Evolutionary conservation across 2,113 vertebrate genomes (phyloP), one percentile per base, ranked within the genome.

Genomic region (Aleadryas rufinucha): DNA sequence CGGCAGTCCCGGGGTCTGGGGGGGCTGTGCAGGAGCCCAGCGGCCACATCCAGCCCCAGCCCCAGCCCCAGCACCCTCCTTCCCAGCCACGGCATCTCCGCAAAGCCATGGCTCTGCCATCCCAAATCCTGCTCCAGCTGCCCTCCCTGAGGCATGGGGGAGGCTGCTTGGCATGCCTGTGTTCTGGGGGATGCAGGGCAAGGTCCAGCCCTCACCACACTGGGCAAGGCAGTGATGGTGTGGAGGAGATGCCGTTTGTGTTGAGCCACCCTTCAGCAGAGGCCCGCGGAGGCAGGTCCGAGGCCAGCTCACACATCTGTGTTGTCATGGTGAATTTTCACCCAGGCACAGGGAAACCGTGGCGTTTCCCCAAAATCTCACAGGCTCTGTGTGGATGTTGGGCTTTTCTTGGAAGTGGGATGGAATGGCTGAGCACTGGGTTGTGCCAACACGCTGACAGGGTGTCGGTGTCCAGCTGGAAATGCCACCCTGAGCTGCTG

Each of bases 281-380:
- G 90, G 71, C 68, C 86, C 26, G 7, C 1, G 45, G 94, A 94
- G 77, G 95, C 90, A 93, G 94, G 92, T 84, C 92, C 6, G 11
- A 61, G 94, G 90, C 90, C 85, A 79, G 85, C 83, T 97, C 88
- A 53, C 28, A 84, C 92, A 96, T 94, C 90, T 16, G 7, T 86
- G 96, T 97, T 97, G 96, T 97, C 96, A 97, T 97, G 96, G 96
- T 93, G 95, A 96, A 97, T 97, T 94, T 59, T 86, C 92, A 95
- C 88, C 86, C 94, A 95, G 69, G 80, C 96, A 28, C 60, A 84
- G 88, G 60, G 44, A 93, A 93, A 95, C 72, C 0, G 1, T n/a
- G 37, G 72, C 47, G 0, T 80, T 95, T 95, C 69, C 95, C 83
- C 82, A 88, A 97, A 94, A 89, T 45, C 90, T 90, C 1, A 2